Evolutionary conservation across 1,140 invertebrate genomes (phyloP), one percentile per base, ranked within the genome.

Genomic region (Holotrichia oblita): DNA sequence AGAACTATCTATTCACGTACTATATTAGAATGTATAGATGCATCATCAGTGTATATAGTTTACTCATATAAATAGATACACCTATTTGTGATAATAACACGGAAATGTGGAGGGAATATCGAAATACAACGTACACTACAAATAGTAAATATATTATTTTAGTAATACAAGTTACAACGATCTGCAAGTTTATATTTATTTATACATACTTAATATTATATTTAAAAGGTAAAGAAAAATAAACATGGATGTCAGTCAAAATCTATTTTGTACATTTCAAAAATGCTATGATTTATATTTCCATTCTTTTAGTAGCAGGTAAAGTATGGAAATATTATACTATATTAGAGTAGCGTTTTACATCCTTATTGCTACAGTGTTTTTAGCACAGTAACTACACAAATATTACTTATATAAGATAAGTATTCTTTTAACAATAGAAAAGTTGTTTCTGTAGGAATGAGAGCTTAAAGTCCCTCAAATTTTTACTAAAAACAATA

Each of bases 11-110:
- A 55, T 34, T 4, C 27, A 34, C 27, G 27, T 55, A 55, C 17
- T 55, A 55, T 69, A 69, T 69, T 69, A 69, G 27, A 69, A 69
- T 69, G 61, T 69, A 69, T 69, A 34, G 61, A 34, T 69, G 27
- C 22, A 34, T 69, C 22, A 22, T 27, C 27, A 34, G 22, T 34
- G 27, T 69, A 69, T 69, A 20, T 9, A 48, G n/a, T 17, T 14
- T 48, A 34, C 4, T 34, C 4, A 7, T 55, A 55, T 55, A 55
- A 55, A 55, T 69, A 69, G 27, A 27, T 69, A 69, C 27, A 34
- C 27, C 24, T 8, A 69, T 69, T 17, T 20, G 61, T 69, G 20
- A 69, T 34, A 69, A 7, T 9, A 69, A 69, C 27, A 69, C 61
- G 61, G 17, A 6, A 34, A 69, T 69, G 22, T 69, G 22, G 22